Conservation (phyloP, 2,888 invertebrate genomes). For the Esperia sulphurella region DNA sequence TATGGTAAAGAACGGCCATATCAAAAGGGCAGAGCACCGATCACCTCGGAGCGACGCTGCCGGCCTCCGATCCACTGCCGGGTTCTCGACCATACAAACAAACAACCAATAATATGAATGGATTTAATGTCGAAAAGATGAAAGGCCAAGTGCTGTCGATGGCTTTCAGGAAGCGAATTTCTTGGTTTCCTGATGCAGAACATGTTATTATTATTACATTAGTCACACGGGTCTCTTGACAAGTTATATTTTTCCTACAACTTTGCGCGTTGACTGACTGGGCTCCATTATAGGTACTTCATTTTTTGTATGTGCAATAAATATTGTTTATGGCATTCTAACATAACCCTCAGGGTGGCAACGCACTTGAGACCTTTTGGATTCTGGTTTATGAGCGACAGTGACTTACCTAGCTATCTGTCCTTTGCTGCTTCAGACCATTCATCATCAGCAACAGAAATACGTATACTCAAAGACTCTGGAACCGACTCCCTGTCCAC, state of each 20-base stretch:
- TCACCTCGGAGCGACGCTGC: conserved; percentile 24
- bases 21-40: conserved; percentile 12
- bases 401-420: too few species aligned
- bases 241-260: neutral
- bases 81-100: conserved; percentile 31
- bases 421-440: too few species aligned
- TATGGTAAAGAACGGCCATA: neutral
- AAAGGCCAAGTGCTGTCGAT: conserved; percentile 43
- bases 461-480: too few species aligned
- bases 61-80: conserved; percentile 60
- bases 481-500: too few species aligned
- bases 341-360: too few species aligned
- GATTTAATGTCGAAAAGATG: conserved; percentile 36
- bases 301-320: too few species aligned
- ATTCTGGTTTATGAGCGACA: too few species aligned
- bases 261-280: too few species aligned
- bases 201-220: neutral
- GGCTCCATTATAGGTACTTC: too few species aligned
- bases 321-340: too few species aligned
- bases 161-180: neutral
- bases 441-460: too few species aligned
- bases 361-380: too few species aligned
- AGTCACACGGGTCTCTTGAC: neutral
- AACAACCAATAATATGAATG: conserved; percentile 9
- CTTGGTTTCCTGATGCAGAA: neutral